Evolutionary conservation across 2,113 vertebrate genomes (phyloP).

Genomic region (Heterotilapia buettikoferi): DNA sequence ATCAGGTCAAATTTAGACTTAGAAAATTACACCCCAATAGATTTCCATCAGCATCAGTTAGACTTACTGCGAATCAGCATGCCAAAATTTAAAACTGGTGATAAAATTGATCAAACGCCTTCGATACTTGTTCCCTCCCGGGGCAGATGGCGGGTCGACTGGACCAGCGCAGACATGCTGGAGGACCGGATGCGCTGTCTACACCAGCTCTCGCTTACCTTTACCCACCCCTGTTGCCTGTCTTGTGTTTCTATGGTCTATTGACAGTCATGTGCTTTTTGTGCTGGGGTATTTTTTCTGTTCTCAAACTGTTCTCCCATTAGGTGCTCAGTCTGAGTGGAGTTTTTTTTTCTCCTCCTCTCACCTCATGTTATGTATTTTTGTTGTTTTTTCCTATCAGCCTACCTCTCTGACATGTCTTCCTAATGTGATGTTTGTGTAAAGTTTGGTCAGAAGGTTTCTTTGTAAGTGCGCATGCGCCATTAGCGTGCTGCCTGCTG

Average conservation of each 20-base stretch:
- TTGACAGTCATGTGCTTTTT: not conserved
- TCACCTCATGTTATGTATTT: not conserved
- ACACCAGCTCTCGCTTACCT: not conserved
- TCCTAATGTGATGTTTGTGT: not conserved
- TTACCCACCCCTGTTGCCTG: rapidly evolving
- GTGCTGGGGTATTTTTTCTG: not conserved
- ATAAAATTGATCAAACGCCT: not conserved
- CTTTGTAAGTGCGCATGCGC: not conserved
- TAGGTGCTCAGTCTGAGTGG: not conserved
- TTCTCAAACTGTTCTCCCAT: not conserved
- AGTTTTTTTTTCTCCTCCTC: not conserved
- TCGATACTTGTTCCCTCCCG: not conserved
- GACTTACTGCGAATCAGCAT: not conserved
- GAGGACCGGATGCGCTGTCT: not conserved
- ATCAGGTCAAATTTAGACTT: not conserved
- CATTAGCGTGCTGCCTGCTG: not conserved
- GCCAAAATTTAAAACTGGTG: not conserved
- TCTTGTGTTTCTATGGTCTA: not conserved
- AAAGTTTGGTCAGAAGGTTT: not conserved
- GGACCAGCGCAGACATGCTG: not conserved
- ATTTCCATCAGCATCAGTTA: not conserved
- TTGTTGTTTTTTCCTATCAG: not conserved
- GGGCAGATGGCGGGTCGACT: not conserved
- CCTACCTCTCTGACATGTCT: not conserved
- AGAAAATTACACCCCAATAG: not conserved